Base-by-base conservation (phyloP, 2,888 invertebrate genomes). In the Griposia aprilina region DNA sequence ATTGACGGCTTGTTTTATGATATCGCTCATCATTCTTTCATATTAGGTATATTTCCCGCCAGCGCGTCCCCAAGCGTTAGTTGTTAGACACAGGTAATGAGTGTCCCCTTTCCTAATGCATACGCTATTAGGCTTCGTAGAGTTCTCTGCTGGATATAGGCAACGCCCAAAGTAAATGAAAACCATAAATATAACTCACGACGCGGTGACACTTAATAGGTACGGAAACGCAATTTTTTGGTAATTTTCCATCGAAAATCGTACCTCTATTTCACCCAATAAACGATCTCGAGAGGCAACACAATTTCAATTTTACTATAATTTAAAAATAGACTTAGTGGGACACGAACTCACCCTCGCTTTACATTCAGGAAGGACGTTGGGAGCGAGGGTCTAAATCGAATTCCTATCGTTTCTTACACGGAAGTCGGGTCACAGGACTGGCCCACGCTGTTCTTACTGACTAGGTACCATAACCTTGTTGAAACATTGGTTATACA, bases 371-470 rank as follows among this genome's bases (percentile, higher is more conserved):
- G 93, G 93, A 92, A 95, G 94, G 95, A 94, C 92, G 92, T 75
- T 90, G 92, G 91, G 91, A 88, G 82, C 90, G 93, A 93, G 94
- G 95, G 94, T 91, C 94, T 90, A 95, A 95, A 96, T 96, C 95
- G 95, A 96, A 96, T 96, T 95, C 94, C 95, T 93, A 92, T 93
- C 95, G 93, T 93, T 95, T 94, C 93, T 94, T 93, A 92, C 92
- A 90, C 91, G 91, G 90, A 90, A 90, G 89, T 87, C 89, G 90
- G 92, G 92, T 92, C 91, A 92, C 90, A 88, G 90, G 91, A 90
- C 90, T 90, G 87, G 90, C 85, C 90, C 91, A 89, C 91, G 90
- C 87, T 89, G 48, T 76, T 69, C 73, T 65, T 74, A 41, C 50
- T 76, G 78, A 85, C 89, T 84, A n/a, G n/a, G n/a, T n/a, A 81